Base-by-base conservation (phyloP, 2,797 vertebrate genomes). In the Pagetopsis macropterus region DNA sequence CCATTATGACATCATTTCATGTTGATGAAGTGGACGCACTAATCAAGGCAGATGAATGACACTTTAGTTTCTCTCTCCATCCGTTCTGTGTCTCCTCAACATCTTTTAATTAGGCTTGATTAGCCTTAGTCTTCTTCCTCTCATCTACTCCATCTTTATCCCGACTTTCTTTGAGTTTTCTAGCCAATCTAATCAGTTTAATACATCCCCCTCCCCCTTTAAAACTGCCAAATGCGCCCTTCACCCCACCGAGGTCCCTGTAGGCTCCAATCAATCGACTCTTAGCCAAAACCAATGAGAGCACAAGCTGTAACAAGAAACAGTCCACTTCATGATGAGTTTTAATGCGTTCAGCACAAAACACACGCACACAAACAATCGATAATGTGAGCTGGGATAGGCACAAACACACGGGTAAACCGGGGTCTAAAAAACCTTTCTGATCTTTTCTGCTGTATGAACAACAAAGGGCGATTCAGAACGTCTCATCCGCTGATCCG, bases 271-370 rank as follows among this genome's bases (percentile, higher is more conserved):
- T 86, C 78, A 68, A 85, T 87, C 31, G 45, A 85, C 64, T 77
- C 49, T 11, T 31, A 37, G 72, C 72, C 60, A 41, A 68, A 83
- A 79, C 78, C 84, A 87, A 82, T 87, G 78, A 63, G 23, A 65
- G 60, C 0, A 11, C 60, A n/a, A 65, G 64, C 17, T 33, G 65
- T 64, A 82, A 87, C 58, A 70, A 84, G 62, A 78, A 73, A 61
- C 80, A 84, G 79, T 81, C 61, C 54, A 78, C 78, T 81, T 78
- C 78, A 78, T 72, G 69, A 86, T 88, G 70, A 78, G 70, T 41
- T 78, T 81, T 82, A 87, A 89, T 87, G 84, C 56, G 82, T 76
- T 84, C 67, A 75, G 73, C 41, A 41, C 50, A 60, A 46, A 76
- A 70, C 65, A 71, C 58, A 72, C 14, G 31, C 50, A 81, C 44